Conservation (phyloP, 1,140 invertebrate genomes). For the Daktulosphaira vitifoliae region DNA sequence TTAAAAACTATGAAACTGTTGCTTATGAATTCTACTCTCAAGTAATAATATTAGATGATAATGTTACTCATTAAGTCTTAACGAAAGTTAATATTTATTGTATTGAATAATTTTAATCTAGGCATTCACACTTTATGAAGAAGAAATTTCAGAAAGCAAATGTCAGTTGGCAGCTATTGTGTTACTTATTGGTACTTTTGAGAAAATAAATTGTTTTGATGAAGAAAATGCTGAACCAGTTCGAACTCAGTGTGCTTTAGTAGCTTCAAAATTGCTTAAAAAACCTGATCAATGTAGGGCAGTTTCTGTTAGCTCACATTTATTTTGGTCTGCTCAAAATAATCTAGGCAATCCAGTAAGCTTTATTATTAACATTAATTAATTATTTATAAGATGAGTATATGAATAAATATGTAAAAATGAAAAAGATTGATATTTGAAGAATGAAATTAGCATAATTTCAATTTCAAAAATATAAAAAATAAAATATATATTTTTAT, state of each 20-base stretch:
- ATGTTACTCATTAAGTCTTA: too few relatives aligned
- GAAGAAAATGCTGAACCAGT: slow-evolving; percentile 97
- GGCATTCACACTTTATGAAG: slow-evolving; percentile 95
- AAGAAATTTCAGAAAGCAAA: slow-evolving; percentile 97
- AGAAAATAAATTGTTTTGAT: slow-evolving; percentile 86
- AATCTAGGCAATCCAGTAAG: slow-evolving; percentile 58
- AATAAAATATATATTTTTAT: too few relatives aligned
- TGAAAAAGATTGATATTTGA: too few relatives aligned
- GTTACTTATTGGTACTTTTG: slow-evolving; percentile 88
- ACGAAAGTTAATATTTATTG: too few relatives aligned
- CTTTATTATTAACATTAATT: slow-evolving; percentile 18
- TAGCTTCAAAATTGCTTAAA: slow-evolving; percentile 90
- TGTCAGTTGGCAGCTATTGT: slow-evolving; percentile 93
- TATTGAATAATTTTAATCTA: slow-evolving; percentile 40
- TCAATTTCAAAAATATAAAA: too few relatives aligned
- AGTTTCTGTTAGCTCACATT: slow-evolving; percentile 81
- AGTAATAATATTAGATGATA: slow-evolving; percentile 43
- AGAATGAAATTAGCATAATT: too few relatives aligned
- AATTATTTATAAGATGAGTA: neutral
- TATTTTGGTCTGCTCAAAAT: slow-evolving; percentile 92
- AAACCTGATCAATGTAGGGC: slow-evolving; percentile 95
- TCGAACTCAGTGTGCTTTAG: slow-evolving; percentile 84
- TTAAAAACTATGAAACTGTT: slow-evolving; percentile 90
- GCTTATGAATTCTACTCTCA: slow-evolving; percentile 98
- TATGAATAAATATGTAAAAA: too few relatives aligned